Evolutionary conservation across 2,113 vertebrate species (phyloP), one percentile per base, ranked within the genome.

Genomic region (Dicerorhinus sumatrensis): DNA sequence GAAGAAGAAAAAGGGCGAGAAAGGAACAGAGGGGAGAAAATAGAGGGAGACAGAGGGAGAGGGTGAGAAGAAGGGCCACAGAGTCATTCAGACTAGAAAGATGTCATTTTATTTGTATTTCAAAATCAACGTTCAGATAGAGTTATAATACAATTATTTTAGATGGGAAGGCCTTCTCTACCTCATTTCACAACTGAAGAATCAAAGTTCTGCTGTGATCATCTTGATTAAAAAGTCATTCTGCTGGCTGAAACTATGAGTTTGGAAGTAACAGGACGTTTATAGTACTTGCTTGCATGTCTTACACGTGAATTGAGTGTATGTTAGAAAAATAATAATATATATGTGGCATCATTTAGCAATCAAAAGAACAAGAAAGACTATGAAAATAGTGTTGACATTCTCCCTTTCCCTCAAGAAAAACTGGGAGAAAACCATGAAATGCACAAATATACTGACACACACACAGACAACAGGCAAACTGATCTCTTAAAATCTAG

Each of bases 321-420:
- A 36, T 9, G 79, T 92, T 89, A 81, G 97, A 98, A 97, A 8
- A 54, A 96, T 96, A 90, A 0, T 31, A 84, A 58, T 69, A 39
- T 94, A 10, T 29, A 48, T 85, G 91, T 73, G 96, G 29, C 9
- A 58, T 63, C 96, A 87, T 5, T 33, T 82, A 94, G 72, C 3
- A 42, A 27, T 5, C 10, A 82, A 69, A 83, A 84, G 51, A 72
- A 29, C 25, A 70, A 89, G 65, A 97, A 98, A 97, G 20, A 79
- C 60, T 60, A 94, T 88, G 60, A n/a, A 93, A 88, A 96, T 96
- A 5, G 8, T 4, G 8, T 91, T 95, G 58, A 73, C 3, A 58
- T 48, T 25, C 2, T 31, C 54, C 77, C 5, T 3, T 92, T 20
- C 21, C 58, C 63, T 83, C 20, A 83, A 82, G 54, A 72, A 86